phyloP scores from a whole-genome alignment of 2,888 invertebrate genomes.

The Cantharis lateralis region DNA sequence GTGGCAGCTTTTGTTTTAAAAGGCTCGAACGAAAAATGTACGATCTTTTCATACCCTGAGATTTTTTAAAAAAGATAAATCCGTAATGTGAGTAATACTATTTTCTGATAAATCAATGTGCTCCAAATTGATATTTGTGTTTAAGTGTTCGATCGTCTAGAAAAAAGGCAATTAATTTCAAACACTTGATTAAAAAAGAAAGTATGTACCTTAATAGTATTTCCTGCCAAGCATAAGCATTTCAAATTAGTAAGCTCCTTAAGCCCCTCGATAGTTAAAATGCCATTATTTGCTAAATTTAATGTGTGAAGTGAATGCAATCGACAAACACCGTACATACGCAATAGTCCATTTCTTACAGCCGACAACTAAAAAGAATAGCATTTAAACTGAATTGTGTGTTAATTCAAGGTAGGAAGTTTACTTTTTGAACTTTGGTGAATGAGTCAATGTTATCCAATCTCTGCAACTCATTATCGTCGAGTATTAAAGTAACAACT shows the following conservation, averaged over 20 bases:
- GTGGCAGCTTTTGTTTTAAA: neutral
- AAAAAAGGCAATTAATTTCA: conserved; percentile 37
- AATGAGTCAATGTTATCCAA: conserved; percentile 87
- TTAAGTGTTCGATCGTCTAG: conserved; percentile 84
- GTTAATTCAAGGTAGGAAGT: neutral
- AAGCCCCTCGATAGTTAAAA: conserved; percentile 86
- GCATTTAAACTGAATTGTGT: conserved; percentile 12
- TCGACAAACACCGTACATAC: conserved; percentile 86
- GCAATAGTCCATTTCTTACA: conserved; percentile 81
- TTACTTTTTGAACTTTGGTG: conserved; percentile 75
- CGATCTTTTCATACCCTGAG: conserved; percentile 72
- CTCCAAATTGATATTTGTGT: conserved; percentile 79
- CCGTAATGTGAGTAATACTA: conserved; percentile 81
- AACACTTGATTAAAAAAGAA: neutral
- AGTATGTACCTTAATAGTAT: conserved; percentile 78
- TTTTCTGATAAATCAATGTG: conserved; percentile 89
- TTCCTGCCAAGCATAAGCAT: conserved; percentile 83
- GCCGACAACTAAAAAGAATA: conserved; percentile 72
- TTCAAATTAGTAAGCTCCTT: conserved; percentile 81
- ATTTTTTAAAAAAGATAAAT: conserved; percentile 79
- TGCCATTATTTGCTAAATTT: conserved; percentile 85
- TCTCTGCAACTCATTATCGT: conserved; percentile 86
- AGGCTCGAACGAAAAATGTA: conserved; percentile 5
- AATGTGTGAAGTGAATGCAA: conserved; percentile 79
- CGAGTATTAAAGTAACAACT: conserved; percentile 74